Base-by-base conservation (phyloP, 2,888 invertebrate species). In the Drosophila rellima region DNA sequence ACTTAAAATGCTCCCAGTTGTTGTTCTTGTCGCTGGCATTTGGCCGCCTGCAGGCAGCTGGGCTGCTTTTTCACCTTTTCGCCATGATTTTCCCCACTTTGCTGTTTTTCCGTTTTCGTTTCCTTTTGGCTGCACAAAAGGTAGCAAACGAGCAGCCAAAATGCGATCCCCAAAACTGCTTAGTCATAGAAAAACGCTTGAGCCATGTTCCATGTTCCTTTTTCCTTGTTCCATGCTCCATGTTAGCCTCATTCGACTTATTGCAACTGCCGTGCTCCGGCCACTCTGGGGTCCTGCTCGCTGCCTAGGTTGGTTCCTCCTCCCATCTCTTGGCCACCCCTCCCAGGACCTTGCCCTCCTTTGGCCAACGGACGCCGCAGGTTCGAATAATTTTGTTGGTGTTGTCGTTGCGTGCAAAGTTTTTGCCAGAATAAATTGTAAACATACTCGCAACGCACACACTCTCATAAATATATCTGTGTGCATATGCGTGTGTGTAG, bases 121-220 rank as follows among this genome's bases (percentile, higher is more conserved):
- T 61, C 70, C 69, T 57, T 69, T 71, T 61, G 64, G 60, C 69
- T 88, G 88, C 82, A 81, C 74, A 84, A 87, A 77, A 84, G 81
- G 88, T 84, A 71, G 80, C 73, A 79, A 80, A 61, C 77, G 80
- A 75, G 80, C 70, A 64, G 45, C 65, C 57, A 56, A 80, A 71
- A 76, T 60, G 72, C 57, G 71, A 62, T 67, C 48, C 48, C 48
- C 47, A 57, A 48, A 80, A 79, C 78, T 78, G 80, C 89, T 89
- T 89, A 89, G 88, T 86, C 90, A 88, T 81, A 85, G 78, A 66
- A 89, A 89, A 85, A 88, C 75, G 74, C 62, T 82, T 79, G 69
- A 73, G 73, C 60, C 70, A 17, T 70, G 74, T 54, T 54, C 20
- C 26, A 6, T 45, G 45, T 1, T 23, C 23, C 23, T 3, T 23